Evolutionary conservation across 1,140 invertebrate species (phyloP).

Genomic region (Rhynchophorus ferrugineus): DNA sequence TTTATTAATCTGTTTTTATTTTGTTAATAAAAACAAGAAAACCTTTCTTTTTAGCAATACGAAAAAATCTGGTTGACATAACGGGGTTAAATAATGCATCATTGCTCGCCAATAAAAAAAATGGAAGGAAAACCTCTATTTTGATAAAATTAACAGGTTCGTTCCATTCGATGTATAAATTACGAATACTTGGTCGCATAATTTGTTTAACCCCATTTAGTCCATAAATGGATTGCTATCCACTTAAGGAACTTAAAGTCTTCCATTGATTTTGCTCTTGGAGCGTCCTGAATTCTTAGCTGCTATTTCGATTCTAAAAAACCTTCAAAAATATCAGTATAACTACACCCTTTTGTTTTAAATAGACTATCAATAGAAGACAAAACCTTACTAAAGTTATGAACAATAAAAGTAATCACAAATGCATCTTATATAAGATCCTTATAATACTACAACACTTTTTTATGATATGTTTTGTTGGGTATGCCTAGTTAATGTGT

Average conservation of each 20-base stretch:
- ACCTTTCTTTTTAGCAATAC: no score
- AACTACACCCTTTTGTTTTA: not conserved
- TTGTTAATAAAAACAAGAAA: not conserved
- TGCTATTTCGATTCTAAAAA: conserved; percentile 14
- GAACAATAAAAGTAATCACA: conserved; percentile 20
- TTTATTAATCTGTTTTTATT: conserved; percentile 16
- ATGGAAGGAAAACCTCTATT: not conserved
- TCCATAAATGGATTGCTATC: not conserved
- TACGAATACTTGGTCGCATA: not conserved
- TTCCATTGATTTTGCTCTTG: conserved; percentile 13
- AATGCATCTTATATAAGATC: conserved; percentile 6
- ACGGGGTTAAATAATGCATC: no score
- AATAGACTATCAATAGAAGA: conserved; percentile 13
- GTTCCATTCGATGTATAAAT: not conserved
- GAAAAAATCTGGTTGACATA: no score
- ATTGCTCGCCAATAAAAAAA: not conserved
- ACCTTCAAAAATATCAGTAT: conserved; percentile 11
- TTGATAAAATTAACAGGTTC: not conserved
- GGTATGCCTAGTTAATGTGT: conserved; percentile 2
- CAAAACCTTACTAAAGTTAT: conserved; percentile 8
- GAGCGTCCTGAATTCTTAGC: conserved; percentile 3
- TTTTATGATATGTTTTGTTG: conserved; percentile 16
- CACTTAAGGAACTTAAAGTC: not conserved
- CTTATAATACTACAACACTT: conserved; percentile 5
- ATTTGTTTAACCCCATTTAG: not conserved